Base-by-base conservation (phyloP, 2,113 vertebrate species). In the Limnothrissa miodon region DNA sequence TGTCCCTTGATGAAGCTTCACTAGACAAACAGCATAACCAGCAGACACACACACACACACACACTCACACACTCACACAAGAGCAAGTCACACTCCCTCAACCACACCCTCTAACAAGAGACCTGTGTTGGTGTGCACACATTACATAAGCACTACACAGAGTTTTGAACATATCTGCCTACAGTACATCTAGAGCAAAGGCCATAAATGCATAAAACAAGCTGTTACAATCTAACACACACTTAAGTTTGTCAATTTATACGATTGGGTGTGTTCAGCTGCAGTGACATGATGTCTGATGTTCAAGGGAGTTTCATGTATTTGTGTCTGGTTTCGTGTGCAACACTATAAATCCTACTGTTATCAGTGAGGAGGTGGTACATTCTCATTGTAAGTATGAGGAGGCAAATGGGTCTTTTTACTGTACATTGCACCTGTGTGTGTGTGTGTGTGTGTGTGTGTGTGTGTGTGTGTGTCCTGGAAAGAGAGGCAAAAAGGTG, bases 391-490 rank as follows among this genome's bases (percentile, higher is more conserved):
- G 11, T 74, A 33, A 39, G 66, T 39, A 17, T 33, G 66, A 74
- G 15, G 10, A 74, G 33, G 66, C 66, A 74, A 74, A 74, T 17
- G 2, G 29, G 33, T 74, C 3, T 74, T 36, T 56, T 56, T 56
- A 11, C 29, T 56, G 21, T 56, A 11, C 29, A 15, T 11, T 74
- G 66, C 66, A 74, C 66, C 66, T 74, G 66, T 15, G 62, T 33
- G 10, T 33, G 7, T 70, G 25, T 70, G 62, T 80, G 21, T 39
- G 84, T 78, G 83, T 70, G 83, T 51, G 74, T 33, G 80, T 81
- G 80, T 81, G 80, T 81, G 46, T 56, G 82, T 29, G 36, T 78
- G 81, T 84, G 88, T 66, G 84, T 83, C 78, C 29, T 44, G 62
- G 36, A 23, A 78, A 70, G 62, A 70, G 53, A 23, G 53, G 29